Conservation (phyloP, 2,113 vertebrate species). For the Xiphophorus maculatus region DNA sequence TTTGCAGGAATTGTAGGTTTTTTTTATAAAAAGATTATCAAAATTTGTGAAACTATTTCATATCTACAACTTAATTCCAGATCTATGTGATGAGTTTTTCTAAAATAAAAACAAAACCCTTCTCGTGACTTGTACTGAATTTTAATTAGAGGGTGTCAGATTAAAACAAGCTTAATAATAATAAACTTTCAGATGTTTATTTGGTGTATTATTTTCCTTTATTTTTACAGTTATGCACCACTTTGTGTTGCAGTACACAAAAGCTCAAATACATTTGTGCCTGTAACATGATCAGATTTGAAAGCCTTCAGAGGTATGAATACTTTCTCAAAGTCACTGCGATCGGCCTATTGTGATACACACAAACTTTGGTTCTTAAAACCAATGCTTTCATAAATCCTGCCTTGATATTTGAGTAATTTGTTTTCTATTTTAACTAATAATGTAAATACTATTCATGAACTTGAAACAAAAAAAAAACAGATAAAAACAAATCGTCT, state of each 20-base stretch:
- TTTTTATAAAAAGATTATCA: no score
- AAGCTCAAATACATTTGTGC: no score
- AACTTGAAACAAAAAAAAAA: not conserved
- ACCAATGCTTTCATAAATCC: no score
- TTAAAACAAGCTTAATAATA: not conserved
- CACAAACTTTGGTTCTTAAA: not conserved
- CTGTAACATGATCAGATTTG: no score
- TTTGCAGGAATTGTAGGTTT: no score
- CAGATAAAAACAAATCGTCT: constrained; percentile 9
- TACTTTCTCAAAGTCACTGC: not conserved
- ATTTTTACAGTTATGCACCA: no score
- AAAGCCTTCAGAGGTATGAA: not conserved
- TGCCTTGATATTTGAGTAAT: not conserved
- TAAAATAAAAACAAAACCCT: not conserved
- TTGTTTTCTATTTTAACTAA: not conserved
- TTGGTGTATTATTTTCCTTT: no score
- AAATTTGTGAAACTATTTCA: no score
- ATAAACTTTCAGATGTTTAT: not conserved
- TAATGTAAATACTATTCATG: not conserved
- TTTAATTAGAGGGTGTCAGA: not conserved
- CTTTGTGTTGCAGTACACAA: no score
- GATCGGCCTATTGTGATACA: not conserved
- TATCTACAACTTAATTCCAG: no score
- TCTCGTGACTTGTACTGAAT: not conserved
- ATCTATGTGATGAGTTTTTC: no score